Evolutionary conservation across 2,888 invertebrate species (phyloP).

Genomic region (Clanis bilineata): DNA sequence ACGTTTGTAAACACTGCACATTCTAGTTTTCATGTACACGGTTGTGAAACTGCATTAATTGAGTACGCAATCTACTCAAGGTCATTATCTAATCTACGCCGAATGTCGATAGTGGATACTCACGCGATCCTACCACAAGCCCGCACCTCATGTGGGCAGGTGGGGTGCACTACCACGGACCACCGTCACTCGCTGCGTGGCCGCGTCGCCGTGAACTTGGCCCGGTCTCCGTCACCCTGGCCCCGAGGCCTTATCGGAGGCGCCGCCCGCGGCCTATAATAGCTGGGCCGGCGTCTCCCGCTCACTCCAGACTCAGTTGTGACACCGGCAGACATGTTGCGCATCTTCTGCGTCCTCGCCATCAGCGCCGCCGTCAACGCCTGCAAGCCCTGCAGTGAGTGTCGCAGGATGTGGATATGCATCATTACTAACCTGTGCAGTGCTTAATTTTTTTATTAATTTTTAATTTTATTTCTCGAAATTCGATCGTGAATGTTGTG

Average conservation of each 20-base stretch:
- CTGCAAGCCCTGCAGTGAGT: conserved; percentile 79
- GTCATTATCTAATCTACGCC: conserved; percentile 61
- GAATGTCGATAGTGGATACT: conserved; percentile 21
- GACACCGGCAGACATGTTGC: conserved; percentile 76
- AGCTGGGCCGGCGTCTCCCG: conserved; percentile 77
- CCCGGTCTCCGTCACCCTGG: conserved; percentile 72
- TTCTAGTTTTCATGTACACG: conserved; percentile 1
- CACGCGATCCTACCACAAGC: conserved; percentile 41
- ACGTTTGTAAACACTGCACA: neutral
- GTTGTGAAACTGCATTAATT: conserved; percentile 27
- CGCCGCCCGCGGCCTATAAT: conserved; percentile 81
- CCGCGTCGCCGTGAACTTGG: conserved; percentile 79
- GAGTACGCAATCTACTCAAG: conserved; percentile 43
- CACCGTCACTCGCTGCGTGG: conserved; percentile 63
- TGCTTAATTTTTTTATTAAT: neutral
- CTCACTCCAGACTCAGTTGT: conserved; percentile 69
- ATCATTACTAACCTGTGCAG: conserved; percentile 7
- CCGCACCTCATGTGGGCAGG: conserved; percentile 28
- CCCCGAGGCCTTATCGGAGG: conserved; percentile 75
- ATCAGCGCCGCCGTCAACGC: conserved; percentile 58
- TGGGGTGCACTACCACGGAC: conserved; percentile 38
- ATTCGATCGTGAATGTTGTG: neutral
- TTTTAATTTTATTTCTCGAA: neutral
- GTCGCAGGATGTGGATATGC: conserved; percentile 25
- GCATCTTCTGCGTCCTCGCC: conserved; percentile 67